Evolutionary conservation across 2,113 vertebrate species (phyloP).

Genomic region (Pteruthius melanotis): DNA sequence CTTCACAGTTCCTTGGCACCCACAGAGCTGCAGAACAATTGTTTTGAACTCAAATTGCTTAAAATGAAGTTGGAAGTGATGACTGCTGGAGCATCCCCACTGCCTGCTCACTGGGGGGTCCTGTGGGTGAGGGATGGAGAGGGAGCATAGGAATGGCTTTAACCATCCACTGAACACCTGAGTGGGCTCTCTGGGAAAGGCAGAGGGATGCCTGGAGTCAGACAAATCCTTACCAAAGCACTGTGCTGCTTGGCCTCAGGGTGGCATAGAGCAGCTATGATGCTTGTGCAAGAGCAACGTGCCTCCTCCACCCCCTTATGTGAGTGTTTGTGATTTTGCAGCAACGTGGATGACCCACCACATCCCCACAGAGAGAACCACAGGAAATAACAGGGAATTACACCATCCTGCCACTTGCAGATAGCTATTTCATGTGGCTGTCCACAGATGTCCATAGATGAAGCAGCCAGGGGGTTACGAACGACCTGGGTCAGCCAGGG

Average conservation of each 20-base stretch:
- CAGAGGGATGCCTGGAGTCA: neutral
- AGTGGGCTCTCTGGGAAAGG: neutral
- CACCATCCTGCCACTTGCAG: neutral
- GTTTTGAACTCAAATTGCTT: neutral
- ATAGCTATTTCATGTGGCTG: neutral
- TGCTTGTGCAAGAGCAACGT: neutral
- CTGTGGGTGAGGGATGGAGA: neutral
- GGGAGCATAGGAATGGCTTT: neutral
- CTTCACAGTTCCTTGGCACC: neutral
- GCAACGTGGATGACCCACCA: rapidly evolving
- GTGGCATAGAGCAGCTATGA: neutral
- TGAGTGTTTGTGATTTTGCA: neutral
- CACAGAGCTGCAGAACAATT: neutral
- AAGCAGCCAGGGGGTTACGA: neutral
- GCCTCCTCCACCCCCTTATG: rapidly evolving
- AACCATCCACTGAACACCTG: neutral
- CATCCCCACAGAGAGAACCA: neutral
- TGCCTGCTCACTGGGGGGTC: neutral
- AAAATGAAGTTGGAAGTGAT: neutral
- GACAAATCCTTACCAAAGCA: neutral
- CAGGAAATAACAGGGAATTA: neutral
- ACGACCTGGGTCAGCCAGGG: rapidly evolving
- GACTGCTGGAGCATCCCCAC: neutral
- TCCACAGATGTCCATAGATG: neutral
- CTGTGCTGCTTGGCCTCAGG: neutral